Evolutionary conservation across 2,113 vertebrate species (phyloP).

Genomic region (Urocynchramus pylzowi): DNA sequence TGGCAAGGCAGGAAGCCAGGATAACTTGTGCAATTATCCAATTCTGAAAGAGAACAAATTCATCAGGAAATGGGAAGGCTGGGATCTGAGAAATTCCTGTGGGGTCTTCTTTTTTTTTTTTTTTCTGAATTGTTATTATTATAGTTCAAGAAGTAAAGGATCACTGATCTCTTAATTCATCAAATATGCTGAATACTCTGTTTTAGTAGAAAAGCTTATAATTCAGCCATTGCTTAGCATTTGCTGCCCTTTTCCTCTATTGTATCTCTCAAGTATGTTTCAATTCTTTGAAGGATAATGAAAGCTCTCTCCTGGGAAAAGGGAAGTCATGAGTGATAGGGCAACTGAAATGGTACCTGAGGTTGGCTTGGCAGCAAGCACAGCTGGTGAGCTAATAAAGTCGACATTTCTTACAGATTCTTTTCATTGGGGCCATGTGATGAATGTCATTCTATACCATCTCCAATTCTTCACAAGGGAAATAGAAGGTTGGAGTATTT

Average conservation of each 20-base stretch:
- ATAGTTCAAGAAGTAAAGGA: background rate
- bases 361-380: background rate
- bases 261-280: background rate
- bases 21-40: background rate
- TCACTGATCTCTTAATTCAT: background rate
- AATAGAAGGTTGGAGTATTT: background rate
- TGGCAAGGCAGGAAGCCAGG: background rate
- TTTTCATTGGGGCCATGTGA: background rate
- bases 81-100: background rate
- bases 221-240: background rate
- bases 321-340: background rate
- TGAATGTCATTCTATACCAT: background rate
- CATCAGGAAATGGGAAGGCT: background rate
- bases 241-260: background rate
- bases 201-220: background rate
- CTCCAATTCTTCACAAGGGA: background rate
- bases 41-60: background rate
- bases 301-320: background rate
- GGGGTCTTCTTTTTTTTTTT: background rate
- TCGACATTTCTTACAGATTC: background rate
- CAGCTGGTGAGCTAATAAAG: background rate
- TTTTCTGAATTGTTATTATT: background rate
- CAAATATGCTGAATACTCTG: background rate
- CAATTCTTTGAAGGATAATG: conserved; percentile 5
- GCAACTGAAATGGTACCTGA: background rate